Percentiles rank a stretch among this genome's conserved stretches.
phyloP scores from a whole-genome alignment of 2,113 vertebrate genomes.

The Amphilophus citrinellus region DNA sequence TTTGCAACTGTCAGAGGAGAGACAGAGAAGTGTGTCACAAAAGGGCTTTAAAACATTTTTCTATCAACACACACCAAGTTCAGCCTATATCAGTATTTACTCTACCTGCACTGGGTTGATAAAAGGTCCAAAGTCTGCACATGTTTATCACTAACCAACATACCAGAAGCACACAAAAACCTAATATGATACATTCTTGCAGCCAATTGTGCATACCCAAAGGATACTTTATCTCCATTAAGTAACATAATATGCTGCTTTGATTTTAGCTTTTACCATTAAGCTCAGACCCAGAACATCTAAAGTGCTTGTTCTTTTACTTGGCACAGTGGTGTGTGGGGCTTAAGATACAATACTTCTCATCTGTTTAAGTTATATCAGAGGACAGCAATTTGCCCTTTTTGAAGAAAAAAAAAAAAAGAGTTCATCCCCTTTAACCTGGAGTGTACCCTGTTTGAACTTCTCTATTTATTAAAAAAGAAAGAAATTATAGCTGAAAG shows the following conservation, averaged over 20 bases:
- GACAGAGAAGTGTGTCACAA: not conserved
- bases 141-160: not conserved
- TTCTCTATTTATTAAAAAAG: too few relatives aligned
- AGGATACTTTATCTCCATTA: not conserved
- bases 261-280: not conserved
- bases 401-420: not conserved
- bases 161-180: not conserved
- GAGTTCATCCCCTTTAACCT: not conserved
- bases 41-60: not conserved
- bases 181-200: not conserved
- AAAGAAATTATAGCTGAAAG: too few relatives aligned
- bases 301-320: not conserved
- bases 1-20: conserved; percentile 70
- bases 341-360: not conserved
- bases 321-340: not conserved
- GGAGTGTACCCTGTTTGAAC: not conserved
- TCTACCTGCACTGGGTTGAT: not conserved
- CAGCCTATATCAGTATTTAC: not conserved
- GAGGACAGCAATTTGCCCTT: not conserved
- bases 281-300: not conserved
- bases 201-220: not conserved
- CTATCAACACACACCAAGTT: not conserved
- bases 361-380: not conserved
- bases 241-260: not conserved
- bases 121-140: not conserved